phyloP scores from a whole-genome alignment of 2,797 vertebrate genomes.

The Melanotaenia parkinsoni region DNA sequence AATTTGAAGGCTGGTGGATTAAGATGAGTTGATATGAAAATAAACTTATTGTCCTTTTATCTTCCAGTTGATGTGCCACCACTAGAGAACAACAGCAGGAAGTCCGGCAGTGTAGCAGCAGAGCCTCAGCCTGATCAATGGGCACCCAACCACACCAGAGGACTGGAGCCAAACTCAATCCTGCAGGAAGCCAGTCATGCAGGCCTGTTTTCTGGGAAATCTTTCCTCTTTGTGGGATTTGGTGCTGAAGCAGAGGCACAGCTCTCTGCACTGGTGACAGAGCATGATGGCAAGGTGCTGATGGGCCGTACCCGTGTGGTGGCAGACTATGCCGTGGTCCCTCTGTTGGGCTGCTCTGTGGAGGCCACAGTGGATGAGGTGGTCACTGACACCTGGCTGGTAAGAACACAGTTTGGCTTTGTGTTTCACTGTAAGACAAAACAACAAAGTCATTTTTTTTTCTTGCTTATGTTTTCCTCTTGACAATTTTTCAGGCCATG shows the following conservation, averaged over 20 bases:
- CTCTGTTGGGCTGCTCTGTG: constrained; percentile 90
- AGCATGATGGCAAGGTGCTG: constrained; percentile 89
- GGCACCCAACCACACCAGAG: constrained; percentile 36
- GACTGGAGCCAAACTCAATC: constrained; percentile 69
- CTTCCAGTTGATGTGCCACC: constrained; percentile 79
- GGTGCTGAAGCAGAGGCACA: constrained; percentile 85
- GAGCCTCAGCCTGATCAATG: constrained; percentile 64
- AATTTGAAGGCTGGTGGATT: not conserved
- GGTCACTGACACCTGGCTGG: constrained; percentile 97
- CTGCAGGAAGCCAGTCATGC: constrained; percentile 79
- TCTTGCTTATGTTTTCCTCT: not conserved
- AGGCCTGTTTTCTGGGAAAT: constrained; percentile 86
- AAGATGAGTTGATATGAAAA: not conserved
- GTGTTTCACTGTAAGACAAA: not conserved
- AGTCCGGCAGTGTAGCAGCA: constrained; percentile 44
- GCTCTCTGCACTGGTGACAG: constrained; percentile 84
- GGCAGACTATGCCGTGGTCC: constrained; percentile 94
- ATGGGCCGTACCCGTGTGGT: constrained; percentile 81
- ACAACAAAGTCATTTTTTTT: not conserved
- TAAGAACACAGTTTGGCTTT: constrained; percentile 73
- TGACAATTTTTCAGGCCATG: constrained; percentile 80
- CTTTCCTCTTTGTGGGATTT: constrained; percentile 91
- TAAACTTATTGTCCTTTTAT: constrained; percentile 5
- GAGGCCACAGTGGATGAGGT: constrained; percentile 93
- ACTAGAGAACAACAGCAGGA: constrained; percentile 50